Evolutionary conservation across 2,113 vertebrate genomes (phyloP).

Genomic region (Stomatorhinus ivindoensis): DNA sequence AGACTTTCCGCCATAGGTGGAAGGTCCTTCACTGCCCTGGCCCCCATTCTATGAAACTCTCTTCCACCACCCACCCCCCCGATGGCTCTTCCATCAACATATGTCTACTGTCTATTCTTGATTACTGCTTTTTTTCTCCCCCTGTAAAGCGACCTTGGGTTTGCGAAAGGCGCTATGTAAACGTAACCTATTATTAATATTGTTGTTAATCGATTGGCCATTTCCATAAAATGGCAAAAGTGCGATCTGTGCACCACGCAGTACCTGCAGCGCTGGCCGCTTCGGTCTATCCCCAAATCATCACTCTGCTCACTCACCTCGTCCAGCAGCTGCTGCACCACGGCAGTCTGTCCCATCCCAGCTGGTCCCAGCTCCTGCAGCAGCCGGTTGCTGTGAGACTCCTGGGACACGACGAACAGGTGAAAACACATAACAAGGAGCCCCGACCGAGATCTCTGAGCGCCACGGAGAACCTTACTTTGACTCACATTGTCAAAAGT

Average conservation of each 20-base stretch:
- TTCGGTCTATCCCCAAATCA: background rate
- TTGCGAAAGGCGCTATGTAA: too few species aligned
- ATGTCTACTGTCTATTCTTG: too few species aligned
- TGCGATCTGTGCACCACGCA: background rate
- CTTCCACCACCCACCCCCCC: too few species aligned
- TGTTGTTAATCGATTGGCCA: background rate
- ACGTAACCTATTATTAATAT: too few species aligned
- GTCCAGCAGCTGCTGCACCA: conserved; percentile 67
- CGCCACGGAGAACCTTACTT: conserved; percentile 33
- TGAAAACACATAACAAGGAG: background rate
- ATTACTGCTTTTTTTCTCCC: too few species aligned
- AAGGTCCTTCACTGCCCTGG: too few species aligned
- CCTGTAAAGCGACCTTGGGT: too few species aligned
- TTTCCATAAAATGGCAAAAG: background rate
- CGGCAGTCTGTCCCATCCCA: conserved; percentile 52
- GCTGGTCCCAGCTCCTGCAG: conserved; percentile 60
- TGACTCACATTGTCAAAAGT: conserved; percentile 37
- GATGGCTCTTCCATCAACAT: too few species aligned
- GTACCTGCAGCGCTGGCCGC: background rate
- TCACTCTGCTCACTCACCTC: conserved; percentile 52
- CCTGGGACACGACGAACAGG: conserved; percentile 29
- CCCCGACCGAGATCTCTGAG: background rate
- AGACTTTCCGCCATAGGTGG: too few species aligned
- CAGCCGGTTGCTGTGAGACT: conserved; percentile 58
- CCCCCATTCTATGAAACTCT: too few species aligned